These are phyloP conservation scores for Emmelina monodactyla DNA, from an alignment of 2,888 invertebrate species.

Conservation along the genomic window DNA sequence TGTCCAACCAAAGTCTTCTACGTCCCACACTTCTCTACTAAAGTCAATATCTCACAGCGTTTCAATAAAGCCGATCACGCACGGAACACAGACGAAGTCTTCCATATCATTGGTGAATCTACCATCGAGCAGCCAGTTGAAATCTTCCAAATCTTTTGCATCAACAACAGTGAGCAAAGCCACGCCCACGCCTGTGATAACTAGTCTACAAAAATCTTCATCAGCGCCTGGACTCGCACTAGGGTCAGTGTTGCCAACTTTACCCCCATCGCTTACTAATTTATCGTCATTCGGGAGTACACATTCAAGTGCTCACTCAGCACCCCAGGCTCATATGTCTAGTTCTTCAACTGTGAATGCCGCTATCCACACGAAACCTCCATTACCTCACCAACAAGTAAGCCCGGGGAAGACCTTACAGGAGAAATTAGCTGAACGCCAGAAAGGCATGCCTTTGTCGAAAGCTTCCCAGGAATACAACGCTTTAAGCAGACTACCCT, in stretches of 20 bases:
- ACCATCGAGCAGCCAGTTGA: constrained; percentile 9
- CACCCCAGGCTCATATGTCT: constrained; percentile 41
- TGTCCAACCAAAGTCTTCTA: neutral
- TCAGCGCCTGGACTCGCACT: constrained; percentile 37
- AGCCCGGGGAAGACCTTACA: constrained; percentile 72
- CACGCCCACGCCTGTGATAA: constrained; percentile 22
- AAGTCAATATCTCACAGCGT: neutral
- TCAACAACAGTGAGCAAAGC: constrained; percentile 23
- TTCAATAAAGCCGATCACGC: neutral
- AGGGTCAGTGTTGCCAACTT: constrained; percentile 42
- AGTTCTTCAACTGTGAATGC: constrained; percentile 30
- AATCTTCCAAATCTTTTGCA: constrained; percentile 9
- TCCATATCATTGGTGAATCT: neutral
- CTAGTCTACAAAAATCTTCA: constrained; percentile 27
- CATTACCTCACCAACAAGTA: constrained; percentile 45
- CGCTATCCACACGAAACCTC: constrained; percentile 39
- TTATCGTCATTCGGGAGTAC: constrained; percentile 25
- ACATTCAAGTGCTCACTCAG: constrained; percentile 21
- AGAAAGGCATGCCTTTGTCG: constrained; percentile 51
- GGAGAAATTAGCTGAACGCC: constrained; percentile 72
- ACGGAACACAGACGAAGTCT: neutral
- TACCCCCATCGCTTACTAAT: constrained; percentile 45
- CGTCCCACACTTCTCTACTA: neutral
- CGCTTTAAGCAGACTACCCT: constrained; percentile 53
- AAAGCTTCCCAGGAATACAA: constrained; percentile 34